Evolutionary conservation across 2,797 vertebrate species (phyloP).

Genomic region (Epinephelus malabaricus): DNA sequence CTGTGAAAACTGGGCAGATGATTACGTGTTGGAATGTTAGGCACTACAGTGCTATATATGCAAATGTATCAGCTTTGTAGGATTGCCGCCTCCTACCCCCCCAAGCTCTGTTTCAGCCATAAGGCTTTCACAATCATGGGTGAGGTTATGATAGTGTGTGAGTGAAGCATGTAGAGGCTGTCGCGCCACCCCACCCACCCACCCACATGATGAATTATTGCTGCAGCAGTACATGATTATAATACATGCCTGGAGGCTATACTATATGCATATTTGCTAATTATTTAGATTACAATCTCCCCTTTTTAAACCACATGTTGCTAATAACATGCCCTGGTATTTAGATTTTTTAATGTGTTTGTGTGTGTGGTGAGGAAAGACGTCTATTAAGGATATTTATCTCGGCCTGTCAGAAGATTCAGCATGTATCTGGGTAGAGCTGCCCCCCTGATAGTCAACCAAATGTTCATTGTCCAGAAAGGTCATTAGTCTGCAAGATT

Average conservation of each 20-base stretch:
- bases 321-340: slow-evolving; percentile 36
- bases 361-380: neutral
- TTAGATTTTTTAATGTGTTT: neutral
- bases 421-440: neutral
- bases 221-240: slow-evolving; percentile 59
- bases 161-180: slow-evolving; percentile 50
- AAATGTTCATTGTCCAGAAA: too few species aligned
- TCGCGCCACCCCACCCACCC: slow-evolving; percentile 12
- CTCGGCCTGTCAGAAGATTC: neutral
- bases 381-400: neutral
- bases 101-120: slow-evolving; percentile 38
- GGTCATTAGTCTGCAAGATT: too few species aligned
- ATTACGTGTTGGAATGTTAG: slow-evolving; percentile 45
- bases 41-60: slow-evolving; percentile 44
- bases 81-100: slow-evolving; percentile 7
- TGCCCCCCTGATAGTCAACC: too few species aligned
- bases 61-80: slow-evolving; percentile 60
- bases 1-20: slow-evolving; percentile 32
- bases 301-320: slow-evolving; percentile 45
- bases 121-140: slow-evolving; percentile 41
- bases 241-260: slow-evolving; percentile 44
- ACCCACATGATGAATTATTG: slow-evolving; percentile 64
- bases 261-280: slow-evolving; percentile 60
- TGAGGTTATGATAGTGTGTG: slow-evolving; percentile 33
- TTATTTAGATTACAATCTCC: slow-evolving; percentile 66